A percentile compares a stretch with the other conserved stretches of the same genome.
Conservation (phyloP, 30 jellyfish, hydroid and myxozoan species). For the Pseudorhiza aurosa region DNA sequence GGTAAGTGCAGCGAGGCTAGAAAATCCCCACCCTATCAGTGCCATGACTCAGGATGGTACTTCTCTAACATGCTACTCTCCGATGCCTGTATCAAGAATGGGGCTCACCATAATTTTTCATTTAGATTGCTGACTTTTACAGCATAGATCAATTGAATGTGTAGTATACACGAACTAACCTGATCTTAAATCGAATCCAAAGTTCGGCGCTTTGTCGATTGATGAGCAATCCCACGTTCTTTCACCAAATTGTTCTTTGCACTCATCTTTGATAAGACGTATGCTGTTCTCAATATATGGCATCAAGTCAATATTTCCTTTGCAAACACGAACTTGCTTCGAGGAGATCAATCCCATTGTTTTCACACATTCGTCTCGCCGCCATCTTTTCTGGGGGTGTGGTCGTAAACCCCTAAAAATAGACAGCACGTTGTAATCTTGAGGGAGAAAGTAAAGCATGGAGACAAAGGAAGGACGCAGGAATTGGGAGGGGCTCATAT, state of each 20-base stretch:
- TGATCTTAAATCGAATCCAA: constrained; percentile 71
- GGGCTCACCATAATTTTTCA: too few relatives aligned
- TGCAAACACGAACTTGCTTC: constrained; percentile 72
- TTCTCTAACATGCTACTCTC: too few relatives aligned
- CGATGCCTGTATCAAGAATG: too few relatives aligned
- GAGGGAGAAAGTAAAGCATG: too few relatives aligned
- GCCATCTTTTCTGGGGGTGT: constrained; percentile 37
- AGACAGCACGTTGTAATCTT: too few relatives aligned
- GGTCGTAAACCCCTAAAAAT: constrained; percentile 24
- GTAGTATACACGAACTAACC: constrained; percentile 45
- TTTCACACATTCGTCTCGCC: constrained; percentile 63
- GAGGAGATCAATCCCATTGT: constrained; percentile 60
- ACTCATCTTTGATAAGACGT: constrained; percentile 69
- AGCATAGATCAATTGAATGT: too few relatives aligned
- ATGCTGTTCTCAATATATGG: constrained; percentile 55
- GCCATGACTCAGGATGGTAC: too few relatives aligned
- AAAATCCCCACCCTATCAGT: too few relatives aligned
- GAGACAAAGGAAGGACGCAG: too few relatives aligned
- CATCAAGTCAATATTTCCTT: constrained; percentile 73
- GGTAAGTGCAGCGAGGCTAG: too few relatives aligned
- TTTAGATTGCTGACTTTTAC: too few relatives aligned
- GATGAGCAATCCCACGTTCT: constrained; percentile 89
- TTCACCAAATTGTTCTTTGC: constrained; percentile 70
- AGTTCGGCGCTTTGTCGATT: constrained; percentile 79
- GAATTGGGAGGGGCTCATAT: too few relatives aligned